A percentile compares a stretch with the other conserved stretches of the same genome.
These are phyloP conservation scores for Ctenodactylus gundi DNA, from an alignment of 2,113 vertebrate genomes.

Conservation along the genomic window DNA sequence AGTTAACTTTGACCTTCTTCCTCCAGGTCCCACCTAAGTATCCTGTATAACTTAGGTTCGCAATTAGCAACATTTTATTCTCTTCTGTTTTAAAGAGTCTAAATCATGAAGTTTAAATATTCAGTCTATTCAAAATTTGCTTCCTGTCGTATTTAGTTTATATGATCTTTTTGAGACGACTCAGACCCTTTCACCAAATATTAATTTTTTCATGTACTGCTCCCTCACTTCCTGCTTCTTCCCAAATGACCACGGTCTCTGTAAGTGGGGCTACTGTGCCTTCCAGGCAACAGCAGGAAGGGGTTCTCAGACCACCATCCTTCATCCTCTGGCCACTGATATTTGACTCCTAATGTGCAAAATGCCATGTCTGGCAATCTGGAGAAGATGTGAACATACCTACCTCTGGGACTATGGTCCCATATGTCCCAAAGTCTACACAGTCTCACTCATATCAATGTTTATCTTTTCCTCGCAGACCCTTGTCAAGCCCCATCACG, in stretches of 20 bases:
- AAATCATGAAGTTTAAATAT: neutral
- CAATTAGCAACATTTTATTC: conserved; percentile 15
- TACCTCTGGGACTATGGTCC: neutral
- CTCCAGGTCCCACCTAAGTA: neutral
- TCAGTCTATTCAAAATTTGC: neutral
- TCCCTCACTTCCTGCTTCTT: neutral
- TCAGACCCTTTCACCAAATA: neutral
- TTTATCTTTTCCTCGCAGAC: neutral
- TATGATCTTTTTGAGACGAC: neutral
- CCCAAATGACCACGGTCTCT: neutral
- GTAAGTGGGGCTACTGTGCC: neutral
- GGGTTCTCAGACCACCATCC: too few relatives aligned
- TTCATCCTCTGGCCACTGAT: neutral
- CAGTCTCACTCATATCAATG: neutral
- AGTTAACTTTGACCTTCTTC: neutral
- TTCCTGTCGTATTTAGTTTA: neutral
- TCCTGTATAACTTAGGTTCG: neutral
- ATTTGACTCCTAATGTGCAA: neutral
- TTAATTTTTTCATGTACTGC: neutral
- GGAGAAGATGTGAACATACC: neutral
- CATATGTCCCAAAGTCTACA: neutral
- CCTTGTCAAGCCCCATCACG: neutral
- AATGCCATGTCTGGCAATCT: neutral
- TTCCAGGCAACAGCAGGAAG: neutral
- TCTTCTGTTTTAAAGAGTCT: neutral